Percentiles rank a stretch among this genome's conserved stretches.
phyloP scores from a whole-genome alignment of 2,113 vertebrate species.

The Toxostoma redivivum region DNA sequence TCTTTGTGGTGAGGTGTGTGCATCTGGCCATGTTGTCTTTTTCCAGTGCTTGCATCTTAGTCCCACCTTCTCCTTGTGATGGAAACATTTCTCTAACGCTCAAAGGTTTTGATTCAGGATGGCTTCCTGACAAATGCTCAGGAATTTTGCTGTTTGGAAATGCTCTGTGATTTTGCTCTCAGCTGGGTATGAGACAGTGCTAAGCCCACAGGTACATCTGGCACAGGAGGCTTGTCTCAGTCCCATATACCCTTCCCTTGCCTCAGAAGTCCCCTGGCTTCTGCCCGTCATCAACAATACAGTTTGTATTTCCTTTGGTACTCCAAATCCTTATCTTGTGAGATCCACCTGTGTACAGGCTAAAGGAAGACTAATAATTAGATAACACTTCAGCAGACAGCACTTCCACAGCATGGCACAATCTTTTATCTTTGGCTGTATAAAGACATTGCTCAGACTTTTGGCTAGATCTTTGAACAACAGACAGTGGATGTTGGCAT shows the following conservation, averaged over 20 bases:
- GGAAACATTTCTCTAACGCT: background rate
- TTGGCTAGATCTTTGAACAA: background rate
- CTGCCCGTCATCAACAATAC: background rate
- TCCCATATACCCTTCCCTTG: background rate
- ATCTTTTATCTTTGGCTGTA: background rate
- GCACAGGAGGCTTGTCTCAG: too few species aligned
- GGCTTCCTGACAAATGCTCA: background rate
- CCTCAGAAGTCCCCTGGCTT: background rate
- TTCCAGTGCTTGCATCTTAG: background rate
- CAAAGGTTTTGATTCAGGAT: background rate
- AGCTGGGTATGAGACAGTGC: background rate
- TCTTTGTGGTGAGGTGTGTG: background rate
- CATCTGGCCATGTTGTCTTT: rapidly evolving
- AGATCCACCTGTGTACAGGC: background rate
- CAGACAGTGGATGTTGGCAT: background rate
- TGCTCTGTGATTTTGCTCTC: background rate
- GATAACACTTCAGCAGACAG: background rate
- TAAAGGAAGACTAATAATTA: background rate
- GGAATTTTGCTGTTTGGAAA: background rate
- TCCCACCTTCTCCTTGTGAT: background rate
- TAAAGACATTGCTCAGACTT: background rate
- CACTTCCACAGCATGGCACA: background rate
- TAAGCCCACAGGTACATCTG: background rate
- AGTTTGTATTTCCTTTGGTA: background rate
- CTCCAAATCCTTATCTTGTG: background rate